These are phyloP conservation scores for Tyria jacobaeae DNA, from an alignment of 2,888 invertebrate species.

Conservation along the genomic window DNA sequence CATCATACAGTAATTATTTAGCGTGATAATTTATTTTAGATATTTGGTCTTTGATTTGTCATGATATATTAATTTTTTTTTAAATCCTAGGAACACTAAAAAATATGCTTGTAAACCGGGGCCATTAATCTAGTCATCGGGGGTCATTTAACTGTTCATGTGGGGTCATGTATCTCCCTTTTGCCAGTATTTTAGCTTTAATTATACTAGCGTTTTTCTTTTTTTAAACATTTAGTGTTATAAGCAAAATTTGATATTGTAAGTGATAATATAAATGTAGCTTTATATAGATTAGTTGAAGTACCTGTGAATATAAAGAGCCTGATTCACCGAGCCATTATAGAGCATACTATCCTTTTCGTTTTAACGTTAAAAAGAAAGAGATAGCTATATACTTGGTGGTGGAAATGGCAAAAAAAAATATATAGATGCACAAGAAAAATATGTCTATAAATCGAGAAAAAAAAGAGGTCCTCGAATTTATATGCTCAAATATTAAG, in stretches of 20 bases:
- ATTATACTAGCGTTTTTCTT: no score
- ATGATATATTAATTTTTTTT: no score
- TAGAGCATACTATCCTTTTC: background rate
- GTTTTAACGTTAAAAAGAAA: background rate
- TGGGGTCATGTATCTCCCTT: background rate
- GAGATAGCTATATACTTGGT: background rate
- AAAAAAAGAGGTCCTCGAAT: no score
- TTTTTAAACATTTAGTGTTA: no score
- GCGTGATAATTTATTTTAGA: no score
- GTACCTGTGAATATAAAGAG: slow-evolving; percentile 33
- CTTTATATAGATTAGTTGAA: slow-evolving; percentile 36
- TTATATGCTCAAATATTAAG: no score
- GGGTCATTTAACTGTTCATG: background rate
- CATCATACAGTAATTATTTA: no score
- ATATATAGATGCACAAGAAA: no score
- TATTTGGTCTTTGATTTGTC: no score
- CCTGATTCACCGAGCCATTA: slow-evolving; percentile 4
- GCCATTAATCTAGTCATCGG: background rate
- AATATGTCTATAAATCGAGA: no score
- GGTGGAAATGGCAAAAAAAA: background rate
- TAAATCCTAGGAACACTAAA: no score
- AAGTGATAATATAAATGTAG: slow-evolving; percentile 21
- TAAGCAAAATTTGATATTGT: no score
- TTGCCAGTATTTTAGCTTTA: slow-evolving; percentile 16
- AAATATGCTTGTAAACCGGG: background rate